A percentile compares a stretch with the other conserved stretches of the same genome.
phyloP scores from a whole-genome alignment of 2,888 invertebrate species.

The Acanthosepion lycidas region DNA sequence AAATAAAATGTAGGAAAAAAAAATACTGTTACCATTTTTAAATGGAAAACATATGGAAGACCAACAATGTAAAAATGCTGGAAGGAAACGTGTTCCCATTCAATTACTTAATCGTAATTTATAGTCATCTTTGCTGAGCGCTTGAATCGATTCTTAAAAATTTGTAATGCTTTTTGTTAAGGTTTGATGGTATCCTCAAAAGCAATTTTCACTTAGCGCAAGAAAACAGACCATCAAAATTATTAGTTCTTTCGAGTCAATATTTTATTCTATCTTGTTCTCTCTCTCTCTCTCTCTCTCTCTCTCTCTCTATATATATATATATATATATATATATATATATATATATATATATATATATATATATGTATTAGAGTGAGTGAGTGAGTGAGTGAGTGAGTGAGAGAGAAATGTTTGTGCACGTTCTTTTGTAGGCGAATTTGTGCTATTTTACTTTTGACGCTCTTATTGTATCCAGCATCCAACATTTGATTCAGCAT shows the following conservation, averaged over 20 bases:
- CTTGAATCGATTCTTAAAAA: conserved; percentile 33
- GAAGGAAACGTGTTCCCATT: conserved; percentile 9
- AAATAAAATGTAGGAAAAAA: background rate
- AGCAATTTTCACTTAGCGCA: background rate
- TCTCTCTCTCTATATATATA: no score
- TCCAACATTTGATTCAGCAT: no score
- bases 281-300: no score
- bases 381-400: no score
- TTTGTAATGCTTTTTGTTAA: background rate
- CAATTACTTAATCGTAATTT: conserved; percentile 33
- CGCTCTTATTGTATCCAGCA: no score
- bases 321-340: background rate
- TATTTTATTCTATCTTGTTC: background rate
- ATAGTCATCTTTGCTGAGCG: background rate
- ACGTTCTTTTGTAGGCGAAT: no score
- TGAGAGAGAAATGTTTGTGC: no score
- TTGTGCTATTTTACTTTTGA: no score
- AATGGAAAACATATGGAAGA: conserved; percentile 4
- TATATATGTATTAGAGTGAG: background rate
- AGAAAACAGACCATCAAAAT: background rate
- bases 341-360: background rate
- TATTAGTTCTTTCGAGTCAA: background rate
- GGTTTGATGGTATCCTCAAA: background rate
- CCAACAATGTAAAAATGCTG: background rate
- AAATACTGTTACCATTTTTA: background rate